These are phyloP conservation scores for Ammodytes dubius DNA, from an alignment of 2,113 vertebrate species.

Conservation along the genomic window DNA sequence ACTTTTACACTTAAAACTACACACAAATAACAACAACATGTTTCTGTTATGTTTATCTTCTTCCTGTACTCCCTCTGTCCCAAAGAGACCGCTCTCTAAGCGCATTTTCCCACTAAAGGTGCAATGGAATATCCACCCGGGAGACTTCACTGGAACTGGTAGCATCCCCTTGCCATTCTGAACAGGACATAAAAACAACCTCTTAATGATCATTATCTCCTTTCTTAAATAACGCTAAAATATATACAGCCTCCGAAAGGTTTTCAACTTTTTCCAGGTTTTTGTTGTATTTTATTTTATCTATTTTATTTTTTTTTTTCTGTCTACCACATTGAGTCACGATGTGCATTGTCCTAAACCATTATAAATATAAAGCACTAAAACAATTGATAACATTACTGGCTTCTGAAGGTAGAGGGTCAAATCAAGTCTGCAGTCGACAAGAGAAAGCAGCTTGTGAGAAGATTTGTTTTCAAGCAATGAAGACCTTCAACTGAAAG, in stretches of 20 bases:
- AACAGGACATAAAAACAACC: slow-evolving; percentile 58
- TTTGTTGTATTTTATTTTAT: background rate
- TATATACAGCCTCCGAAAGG: background rate
- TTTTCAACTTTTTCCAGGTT: background rate
- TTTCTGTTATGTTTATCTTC: slow-evolving; percentile 5
- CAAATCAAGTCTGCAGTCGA: background rate
- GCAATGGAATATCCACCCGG: slow-evolving; percentile 42
- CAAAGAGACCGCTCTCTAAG: slow-evolving; percentile 30
- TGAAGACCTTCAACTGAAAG: background rate
- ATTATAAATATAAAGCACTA: background rate
- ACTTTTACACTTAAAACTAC: background rate
- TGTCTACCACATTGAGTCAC: background rate
- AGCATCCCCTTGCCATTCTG: slow-evolving; percentile 40
- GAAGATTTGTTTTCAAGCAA: background rate
- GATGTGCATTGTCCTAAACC: background rate
- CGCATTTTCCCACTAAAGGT: slow-evolving; percentile 47
- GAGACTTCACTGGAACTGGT: slow-evolving; percentile 46
- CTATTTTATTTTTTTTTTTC: background rate
- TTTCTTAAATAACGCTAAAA: slow-evolving; percentile 11
- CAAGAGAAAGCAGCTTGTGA: background rate
- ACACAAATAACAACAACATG: background rate
- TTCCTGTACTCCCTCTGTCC: slow-evolving; percentile 1
- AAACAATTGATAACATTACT: background rate
- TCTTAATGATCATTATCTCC: slow-evolving; percentile 40
- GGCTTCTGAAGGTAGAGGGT: background rate